phyloP scores from a whole-genome alignment of 2,113 vertebrate genomes.

The Ameiurus melas region DNA sequence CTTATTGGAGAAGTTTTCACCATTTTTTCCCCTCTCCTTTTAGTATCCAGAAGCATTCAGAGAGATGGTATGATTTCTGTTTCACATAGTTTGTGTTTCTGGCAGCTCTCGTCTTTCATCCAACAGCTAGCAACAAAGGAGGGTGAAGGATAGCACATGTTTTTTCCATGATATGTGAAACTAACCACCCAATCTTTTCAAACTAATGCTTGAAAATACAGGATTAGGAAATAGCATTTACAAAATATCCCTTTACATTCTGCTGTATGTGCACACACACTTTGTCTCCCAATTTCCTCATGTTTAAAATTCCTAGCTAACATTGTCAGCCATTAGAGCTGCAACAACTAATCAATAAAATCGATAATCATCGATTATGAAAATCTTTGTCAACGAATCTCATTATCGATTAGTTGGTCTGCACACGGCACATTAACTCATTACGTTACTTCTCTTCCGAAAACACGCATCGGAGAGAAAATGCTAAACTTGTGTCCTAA shows the following conservation, averaged over 20 bases:
- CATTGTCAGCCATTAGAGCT: background rate
- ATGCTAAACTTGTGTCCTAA: too few species aligned
- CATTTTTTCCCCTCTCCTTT: background rate
- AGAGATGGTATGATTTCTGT: slow-evolving; percentile 10
- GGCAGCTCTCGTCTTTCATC: background rate
- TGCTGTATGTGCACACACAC: background rate
- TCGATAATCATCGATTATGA: too few species aligned
- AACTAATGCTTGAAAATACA: background rate
- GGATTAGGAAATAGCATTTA: background rate
- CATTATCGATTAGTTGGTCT: too few species aligned
- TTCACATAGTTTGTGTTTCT: background rate
- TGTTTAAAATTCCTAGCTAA: background rate
- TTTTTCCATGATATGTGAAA: background rate
- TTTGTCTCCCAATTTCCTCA: background rate
- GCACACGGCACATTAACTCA: too few species aligned
- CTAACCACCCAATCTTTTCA: background rate
- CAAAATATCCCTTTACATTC: background rate
- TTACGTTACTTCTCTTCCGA: too few species aligned
- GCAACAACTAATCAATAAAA: too few species aligned
- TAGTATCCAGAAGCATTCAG: slow-evolving; percentile 13
- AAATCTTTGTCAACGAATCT: too few species aligned
- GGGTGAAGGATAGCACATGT: background rate
- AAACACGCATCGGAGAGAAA: too few species aligned
- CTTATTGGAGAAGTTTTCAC: background rate
- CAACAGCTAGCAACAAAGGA: background rate